A percentile compares a stretch with the other conserved stretches of the same genome.
Conservation (phyloP, 2,888 invertebrate genomes). For the Allacma fusca region DNA sequence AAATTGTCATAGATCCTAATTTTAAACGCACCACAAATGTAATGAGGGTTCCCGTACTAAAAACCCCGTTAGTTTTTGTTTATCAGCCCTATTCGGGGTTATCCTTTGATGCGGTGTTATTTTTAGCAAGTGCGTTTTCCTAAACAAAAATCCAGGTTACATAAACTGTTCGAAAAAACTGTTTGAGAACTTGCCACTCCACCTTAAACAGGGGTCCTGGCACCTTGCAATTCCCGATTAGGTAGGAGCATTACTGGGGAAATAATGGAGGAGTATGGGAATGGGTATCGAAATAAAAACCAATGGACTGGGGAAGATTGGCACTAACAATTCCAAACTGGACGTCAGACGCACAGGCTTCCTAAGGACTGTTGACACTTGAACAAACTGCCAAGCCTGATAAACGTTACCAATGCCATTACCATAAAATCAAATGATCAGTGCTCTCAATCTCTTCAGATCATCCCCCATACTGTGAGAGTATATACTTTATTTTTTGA, state of each 20-base stretch:
- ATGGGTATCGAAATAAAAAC: neutral
- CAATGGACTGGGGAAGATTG: neutral
- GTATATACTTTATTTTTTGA: neutral
- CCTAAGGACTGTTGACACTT: neutral
- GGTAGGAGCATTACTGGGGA: neutral
- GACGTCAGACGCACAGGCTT: neutral
- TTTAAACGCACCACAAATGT: neutral
- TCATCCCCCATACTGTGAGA: neutral
- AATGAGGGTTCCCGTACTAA: neutral
- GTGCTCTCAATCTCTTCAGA: neutral
- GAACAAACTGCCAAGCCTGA: slow-evolving; percentile 6
- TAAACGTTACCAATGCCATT: neutral
- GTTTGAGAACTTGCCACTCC: no score
- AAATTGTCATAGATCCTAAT: no score
- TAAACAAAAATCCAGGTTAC: no score
- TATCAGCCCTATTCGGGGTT: no score
- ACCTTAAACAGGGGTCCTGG: no score
- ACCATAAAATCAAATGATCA: slow-evolving; percentile 23
- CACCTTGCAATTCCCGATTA: neutral
- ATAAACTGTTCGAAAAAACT: no score
- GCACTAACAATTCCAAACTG: neutral
- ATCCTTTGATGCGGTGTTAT: no score
- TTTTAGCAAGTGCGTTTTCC: no score
- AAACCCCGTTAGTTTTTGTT: neutral
- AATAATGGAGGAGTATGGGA: neutral